A percentile compares a stretch with the other conserved stretches of the same genome.
Evolutionary conservation across 2,797 vertebrate genomes (phyloP).

Genomic region (Lates japonicus): DNA sequence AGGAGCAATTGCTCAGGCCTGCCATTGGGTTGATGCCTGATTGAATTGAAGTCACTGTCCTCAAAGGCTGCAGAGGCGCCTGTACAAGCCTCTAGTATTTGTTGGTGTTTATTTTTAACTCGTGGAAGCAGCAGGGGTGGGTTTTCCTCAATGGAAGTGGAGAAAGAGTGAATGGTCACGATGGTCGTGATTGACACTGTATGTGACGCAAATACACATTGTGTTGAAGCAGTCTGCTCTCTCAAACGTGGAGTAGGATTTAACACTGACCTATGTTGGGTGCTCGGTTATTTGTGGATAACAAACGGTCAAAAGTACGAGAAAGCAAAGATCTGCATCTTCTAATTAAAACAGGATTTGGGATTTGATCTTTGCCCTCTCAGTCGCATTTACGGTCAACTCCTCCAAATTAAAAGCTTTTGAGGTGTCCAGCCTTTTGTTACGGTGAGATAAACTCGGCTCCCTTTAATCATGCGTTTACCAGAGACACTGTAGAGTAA

Average conservation of each 20-base stretch:
- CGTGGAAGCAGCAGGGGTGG: constrained; percentile 26
- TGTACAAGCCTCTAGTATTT: constrained; percentile 20
- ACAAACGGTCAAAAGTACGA: constrained; percentile 42
- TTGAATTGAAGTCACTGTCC: constrained; percentile 8
- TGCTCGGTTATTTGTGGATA: constrained; percentile 30
- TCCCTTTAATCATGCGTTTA: constrained; percentile 60
- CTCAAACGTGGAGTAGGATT: not conserved
- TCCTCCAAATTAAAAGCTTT: constrained; percentile 41
- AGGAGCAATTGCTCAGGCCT: not conserved
- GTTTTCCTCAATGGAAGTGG: constrained; percentile 21
- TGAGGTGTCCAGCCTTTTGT: constrained; percentile 34
- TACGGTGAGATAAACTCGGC: constrained; percentile 34
- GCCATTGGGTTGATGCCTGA: not conserved
- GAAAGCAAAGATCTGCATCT: constrained; percentile 32
- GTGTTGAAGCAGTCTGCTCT: not conserved
- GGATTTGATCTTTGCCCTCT: constrained; percentile 26
- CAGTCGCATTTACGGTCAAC: constrained; percentile 36
- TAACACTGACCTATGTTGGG: constrained; percentile 28
- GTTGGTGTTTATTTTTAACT: constrained; percentile 21
- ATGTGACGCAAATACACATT: constrained; percentile 9
- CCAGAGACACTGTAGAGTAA: constrained; percentile 23
- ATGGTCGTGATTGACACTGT: constrained; percentile 9
- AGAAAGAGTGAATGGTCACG: not conserved
- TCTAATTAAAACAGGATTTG: constrained; percentile 59
- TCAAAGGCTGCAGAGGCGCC: constrained; percentile 9